Base-by-base conservation (phyloP, 2,113 vertebrate genomes). In the Todiramphus saurophagus region DNA sequence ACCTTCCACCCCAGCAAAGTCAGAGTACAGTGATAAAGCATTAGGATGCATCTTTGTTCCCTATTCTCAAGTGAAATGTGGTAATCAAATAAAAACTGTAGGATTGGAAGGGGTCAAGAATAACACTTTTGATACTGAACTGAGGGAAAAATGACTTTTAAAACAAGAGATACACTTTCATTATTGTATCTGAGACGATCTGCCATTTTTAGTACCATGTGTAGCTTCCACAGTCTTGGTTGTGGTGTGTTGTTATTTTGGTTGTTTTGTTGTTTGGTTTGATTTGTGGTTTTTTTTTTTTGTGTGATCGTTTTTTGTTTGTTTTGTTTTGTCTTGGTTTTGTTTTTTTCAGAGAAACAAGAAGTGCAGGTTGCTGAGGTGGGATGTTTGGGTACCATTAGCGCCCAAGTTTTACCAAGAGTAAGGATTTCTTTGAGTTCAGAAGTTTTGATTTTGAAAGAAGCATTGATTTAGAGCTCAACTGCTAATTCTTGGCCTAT, bases 391-490 rank as follows among this genome's bases (percentile, higher is more conserved):
- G 55, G n/a, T 92, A 66, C 74, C 33, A 66, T 62, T 84, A 68
- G 37, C 13, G 1, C 50, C 58, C 58, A 73, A 30, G 48, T 81
- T 90, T 92, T 81, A 83, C 21, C 9, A 59, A 84, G 64, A 44
- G 83, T 92, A 92, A 92, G 62, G 53, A 64, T 72, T 93, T 93
- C 16, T 89, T 81, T 95, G 30, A 75, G 16, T 78, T 62, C 39
- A 84, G 43, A 44, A 78, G 31, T 79, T 79, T 68, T 89, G 77
- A 58, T 95, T n/a, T 55, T 95, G 94, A 93, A 95, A 95, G 83
- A 62, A 43, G 21, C 75, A 62, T 69, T 63, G 77, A 90, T 90
- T 91, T 92, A 87, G 73, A 87, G 73, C 50, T 92, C 35, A 55
- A 13, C 78, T 59, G 63, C 78, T 94, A 93, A 79, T 92, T 96